Conservation (phyloP, 2,113 vertebrate species). For the Gallinago jamesoni region DNA sequence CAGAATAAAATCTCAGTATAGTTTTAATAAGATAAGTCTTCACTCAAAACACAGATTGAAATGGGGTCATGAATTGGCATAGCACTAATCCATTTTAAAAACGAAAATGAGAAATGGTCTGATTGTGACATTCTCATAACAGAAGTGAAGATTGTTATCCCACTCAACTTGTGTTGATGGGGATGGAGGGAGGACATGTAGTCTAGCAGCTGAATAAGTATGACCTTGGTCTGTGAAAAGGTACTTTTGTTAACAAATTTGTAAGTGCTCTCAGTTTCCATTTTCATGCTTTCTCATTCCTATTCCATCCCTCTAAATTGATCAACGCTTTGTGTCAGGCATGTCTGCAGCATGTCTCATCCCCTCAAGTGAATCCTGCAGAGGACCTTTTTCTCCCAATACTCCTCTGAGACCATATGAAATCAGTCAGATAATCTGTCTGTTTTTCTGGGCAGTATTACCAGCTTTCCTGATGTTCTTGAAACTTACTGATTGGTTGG, state of each 20-base stretch:
- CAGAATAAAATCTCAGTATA: neutral
- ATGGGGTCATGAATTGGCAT: neutral
- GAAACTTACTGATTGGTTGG: neutral
- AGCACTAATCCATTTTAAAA: neutral
- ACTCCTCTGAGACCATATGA: neutral
- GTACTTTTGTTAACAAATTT: neutral
- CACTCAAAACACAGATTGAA: neutral
- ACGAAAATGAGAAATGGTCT: neutral
- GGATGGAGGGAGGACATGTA: neutral
- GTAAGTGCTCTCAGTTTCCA: neutral
- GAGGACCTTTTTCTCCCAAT: neutral
- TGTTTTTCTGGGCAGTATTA: neutral
- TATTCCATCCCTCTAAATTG: neutral
- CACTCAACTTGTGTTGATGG: rapidly evolving
- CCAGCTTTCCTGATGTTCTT: neutral
- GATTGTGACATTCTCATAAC: neutral
- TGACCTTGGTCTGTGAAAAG: neutral
- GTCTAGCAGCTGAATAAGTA: neutral
- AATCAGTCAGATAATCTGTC: neutral
- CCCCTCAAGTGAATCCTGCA: neutral
- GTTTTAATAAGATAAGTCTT: neutral
- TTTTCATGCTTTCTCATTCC: neutral
- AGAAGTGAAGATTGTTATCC: neutral
- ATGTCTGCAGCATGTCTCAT: neutral
- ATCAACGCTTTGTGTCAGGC: neutral